Evolutionary conservation across 2,888 invertebrate genomes (phyloP).

Genomic region (Limnephilus lunatus): DNA sequence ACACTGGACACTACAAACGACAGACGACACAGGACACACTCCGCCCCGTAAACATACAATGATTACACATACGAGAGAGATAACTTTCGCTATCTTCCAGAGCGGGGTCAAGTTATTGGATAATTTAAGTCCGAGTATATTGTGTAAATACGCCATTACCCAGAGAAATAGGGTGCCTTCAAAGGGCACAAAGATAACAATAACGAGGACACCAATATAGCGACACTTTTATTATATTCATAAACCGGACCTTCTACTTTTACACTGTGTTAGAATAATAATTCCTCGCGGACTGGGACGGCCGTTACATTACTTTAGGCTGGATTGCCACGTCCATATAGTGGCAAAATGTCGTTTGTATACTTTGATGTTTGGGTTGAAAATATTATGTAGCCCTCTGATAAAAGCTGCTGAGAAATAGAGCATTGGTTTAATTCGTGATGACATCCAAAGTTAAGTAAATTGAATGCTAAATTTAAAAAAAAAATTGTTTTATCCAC

Average conservation of each 20-base stretch:
- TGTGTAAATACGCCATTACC: constrained; percentile 46
- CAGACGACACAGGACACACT: not conserved
- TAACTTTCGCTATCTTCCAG: constrained; percentile 38
- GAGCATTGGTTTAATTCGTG: not conserved
- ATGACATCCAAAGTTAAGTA: not conserved
- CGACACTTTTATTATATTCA: constrained; percentile 64
- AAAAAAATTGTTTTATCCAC: no score
- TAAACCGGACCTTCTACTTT: constrained; percentile 59
- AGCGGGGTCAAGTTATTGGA: constrained; percentile 50
- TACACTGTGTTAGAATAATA: constrained; percentile 44
- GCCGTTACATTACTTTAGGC: constrained; percentile 19
- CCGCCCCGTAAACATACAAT: constrained; percentile 15
- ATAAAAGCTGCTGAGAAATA: not conserved
- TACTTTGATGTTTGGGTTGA: constrained; percentile 35
- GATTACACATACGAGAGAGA: constrained; percentile 36
- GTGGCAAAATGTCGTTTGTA: constrained; percentile 44
- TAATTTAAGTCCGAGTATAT: constrained; percentile 41
- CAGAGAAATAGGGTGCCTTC: constrained; percentile 8
- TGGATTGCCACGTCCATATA: constrained; percentile 26
- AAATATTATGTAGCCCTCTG: not conserved
- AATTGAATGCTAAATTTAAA: not conserved
- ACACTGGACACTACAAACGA: not conserved
- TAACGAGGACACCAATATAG: constrained; percentile 55
- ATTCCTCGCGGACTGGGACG: constrained; percentile 23
- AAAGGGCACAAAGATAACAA: constrained; percentile 56